Base-by-base conservation (phyloP, 2,888 invertebrate species). In the Saturnia japonica region DNA sequence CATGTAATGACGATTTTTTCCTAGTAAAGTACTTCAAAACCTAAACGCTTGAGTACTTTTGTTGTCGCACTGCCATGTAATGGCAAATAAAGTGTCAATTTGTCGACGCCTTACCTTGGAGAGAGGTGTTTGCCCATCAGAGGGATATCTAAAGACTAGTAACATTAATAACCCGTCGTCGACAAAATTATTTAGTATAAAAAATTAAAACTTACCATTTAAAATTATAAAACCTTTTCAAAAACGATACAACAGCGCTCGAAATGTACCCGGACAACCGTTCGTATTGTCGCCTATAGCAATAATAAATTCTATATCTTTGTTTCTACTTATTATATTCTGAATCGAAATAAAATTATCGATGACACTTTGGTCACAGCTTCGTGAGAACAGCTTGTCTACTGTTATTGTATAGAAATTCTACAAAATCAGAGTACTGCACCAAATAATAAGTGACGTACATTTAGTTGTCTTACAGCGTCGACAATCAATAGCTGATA, bases 231-330 rank as follows among this genome's bases (percentile, higher is more conserved):
- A 28, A 14, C 12, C n/a, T 22, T 22, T 1, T 22, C 19, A 8
- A 9, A 1, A 54, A 22, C 4, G 1, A 22, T 2, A 25, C 4
- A 54, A 54, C 11, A 11, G 14, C 57, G 14, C 9, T 60, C 25
- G 57, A 14, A 14, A 28, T 7, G 12, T 25, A 60, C 12, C 28
- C 57, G 28, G 57, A 28, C 57, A 28, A 28, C 57, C 57, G 57
- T 28, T 25, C 28, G 57, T 11, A 28, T 28, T 60, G 14, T 60
- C 28, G 12, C 19, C 57, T 25, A 12, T 60, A 14, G 25, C 57
- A 28, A 60, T 60, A 60, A 14, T 60, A 60, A 60, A 11, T 60
- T 60, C 14, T 60, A 60, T 60, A 60, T 60, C 25, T 28, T 25
- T 28, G 57, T 60, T 60, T 60, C 57, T 14, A 60, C 25, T 60